A percentile compares a stretch with the other conserved stretches of the same genome.
Evolutionary conservation across 2,113 vertebrate genomes (phyloP).

Genomic region (Prunella fulvescens): DNA sequence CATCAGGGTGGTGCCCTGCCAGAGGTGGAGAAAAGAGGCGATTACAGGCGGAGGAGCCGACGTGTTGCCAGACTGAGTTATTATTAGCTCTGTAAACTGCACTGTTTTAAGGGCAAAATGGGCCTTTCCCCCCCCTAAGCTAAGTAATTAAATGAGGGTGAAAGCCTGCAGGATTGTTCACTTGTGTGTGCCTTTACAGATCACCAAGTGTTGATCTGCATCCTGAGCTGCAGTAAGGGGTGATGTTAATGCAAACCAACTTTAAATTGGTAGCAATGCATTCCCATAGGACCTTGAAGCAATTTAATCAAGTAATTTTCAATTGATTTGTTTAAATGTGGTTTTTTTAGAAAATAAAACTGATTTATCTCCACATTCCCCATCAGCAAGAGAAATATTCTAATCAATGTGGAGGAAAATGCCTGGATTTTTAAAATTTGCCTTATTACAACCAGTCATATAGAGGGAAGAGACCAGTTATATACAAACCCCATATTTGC

Average conservation of each 20-base stretch:
- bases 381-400: neutral
- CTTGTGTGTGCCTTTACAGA: neutral
- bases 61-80: neutral
- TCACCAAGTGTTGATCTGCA: neutral
- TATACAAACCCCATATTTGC: neutral
- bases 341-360: neutral
- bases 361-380: neutral
- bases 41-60: accelerated
- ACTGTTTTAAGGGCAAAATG: neutral
- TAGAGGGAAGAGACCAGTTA: neutral
- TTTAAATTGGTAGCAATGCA: neutral
- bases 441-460: neutral
- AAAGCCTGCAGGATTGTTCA: neutral
- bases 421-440: neutral
- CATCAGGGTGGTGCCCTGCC: constrained; percentile 75
- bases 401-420: neutral
- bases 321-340: neutral
- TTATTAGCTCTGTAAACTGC: neutral
- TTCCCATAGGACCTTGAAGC: neutral
- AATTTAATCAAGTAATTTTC: neutral
- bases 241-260: neutral
- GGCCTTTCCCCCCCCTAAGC: neutral
- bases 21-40: neutral
- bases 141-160: neutral
- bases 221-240: neutral